Evolutionary conservation across 1,140 invertebrate species (phyloP).

Genomic region (Ceratina calcarata): DNA sequence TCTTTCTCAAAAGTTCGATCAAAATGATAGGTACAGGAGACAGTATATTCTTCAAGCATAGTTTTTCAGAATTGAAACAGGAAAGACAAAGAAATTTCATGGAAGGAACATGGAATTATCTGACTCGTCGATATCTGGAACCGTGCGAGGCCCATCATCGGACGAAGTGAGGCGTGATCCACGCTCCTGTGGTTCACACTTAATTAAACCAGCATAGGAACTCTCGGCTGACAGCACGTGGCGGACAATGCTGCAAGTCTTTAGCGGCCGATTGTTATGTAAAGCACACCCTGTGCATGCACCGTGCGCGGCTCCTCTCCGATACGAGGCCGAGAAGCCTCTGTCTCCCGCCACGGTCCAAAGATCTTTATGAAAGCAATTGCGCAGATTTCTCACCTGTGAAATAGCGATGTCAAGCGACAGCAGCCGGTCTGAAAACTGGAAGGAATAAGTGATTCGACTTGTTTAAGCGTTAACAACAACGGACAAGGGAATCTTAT

Average conservation of each 20-base stretch:
- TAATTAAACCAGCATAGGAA: conserved; percentile 80
- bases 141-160: conserved; percentile 76
- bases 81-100: too few relatives aligned
- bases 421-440: neutral
- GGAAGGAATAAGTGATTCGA: too few relatives aligned
- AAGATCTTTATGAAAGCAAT: conserved; percentile 58
- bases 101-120: conserved; percentile 62
- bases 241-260: conserved; percentile 79
- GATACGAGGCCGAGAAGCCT: conserved; percentile 67
- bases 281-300: conserved; percentile 78
- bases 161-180: conserved; percentile 78
- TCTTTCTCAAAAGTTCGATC: too few relatives aligned
- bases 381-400: neutral
- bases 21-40: too few relatives aligned
- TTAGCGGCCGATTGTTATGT: conserved; percentile 81
- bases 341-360: conserved; percentile 20
- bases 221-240: conserved; percentile 77
- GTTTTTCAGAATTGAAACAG: too few relatives aligned
- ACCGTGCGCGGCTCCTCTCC: conserved; percentile 67
- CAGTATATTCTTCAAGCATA: too few relatives aligned
- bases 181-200: conserved; percentile 81
- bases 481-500: too few relatives aligned
- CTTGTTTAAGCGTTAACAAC: too few relatives aligned
- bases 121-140: conserved; percentile 75
- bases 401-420: conserved; percentile 1